These are phyloP conservation scores for Drosophila virilis DNA, from an alignment of 1,140 invertebrate species.

Conservation along the genomic window DNA sequence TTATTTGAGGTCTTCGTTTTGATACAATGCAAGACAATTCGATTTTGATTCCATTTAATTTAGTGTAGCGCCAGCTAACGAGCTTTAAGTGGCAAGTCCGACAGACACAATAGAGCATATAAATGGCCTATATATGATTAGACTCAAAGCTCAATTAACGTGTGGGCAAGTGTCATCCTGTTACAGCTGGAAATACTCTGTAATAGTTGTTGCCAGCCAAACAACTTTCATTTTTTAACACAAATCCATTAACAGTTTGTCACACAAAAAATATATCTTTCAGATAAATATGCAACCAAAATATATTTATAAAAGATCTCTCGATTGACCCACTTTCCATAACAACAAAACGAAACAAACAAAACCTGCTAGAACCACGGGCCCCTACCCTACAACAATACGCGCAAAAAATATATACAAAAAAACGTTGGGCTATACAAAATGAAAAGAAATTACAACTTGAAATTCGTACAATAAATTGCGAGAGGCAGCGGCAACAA, in stretches of 20 bases:
- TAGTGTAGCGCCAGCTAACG: constrained; percentile 26
- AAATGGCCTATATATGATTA: neutral
- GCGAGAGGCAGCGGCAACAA: constrained; percentile 23
- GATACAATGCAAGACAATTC: constrained; percentile 15
- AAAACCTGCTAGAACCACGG: constrained; percentile 43
- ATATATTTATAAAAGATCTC: constrained; percentile 58
- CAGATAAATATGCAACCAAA: constrained; percentile 54
- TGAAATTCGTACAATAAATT: constrained; percentile 48
- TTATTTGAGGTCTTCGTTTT: constrained; percentile 24
- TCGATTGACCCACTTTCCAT: constrained; percentile 55
- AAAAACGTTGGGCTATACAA: neutral
- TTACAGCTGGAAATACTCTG: neutral
- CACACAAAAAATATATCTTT: constrained; percentile 33
- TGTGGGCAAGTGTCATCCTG: constrained; percentile 23
- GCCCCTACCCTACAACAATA: constrained; percentile 20
- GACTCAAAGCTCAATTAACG: constrained; percentile 1
- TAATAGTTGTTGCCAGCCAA: constrained; percentile 27
- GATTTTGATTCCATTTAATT: constrained; percentile 20
- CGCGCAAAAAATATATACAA: constrained; percentile 34
- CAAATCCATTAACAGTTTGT: constrained; percentile 54
- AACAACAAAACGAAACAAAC: constrained; percentile 34
- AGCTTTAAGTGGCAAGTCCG: constrained; percentile 27
- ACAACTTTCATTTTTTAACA: constrained; percentile 53
- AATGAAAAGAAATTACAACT: constrained; percentile 51
- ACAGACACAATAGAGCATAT: neutral